Conservation (phyloP, 2,113 vertebrate species). For the Osmerus mordax region DNA sequence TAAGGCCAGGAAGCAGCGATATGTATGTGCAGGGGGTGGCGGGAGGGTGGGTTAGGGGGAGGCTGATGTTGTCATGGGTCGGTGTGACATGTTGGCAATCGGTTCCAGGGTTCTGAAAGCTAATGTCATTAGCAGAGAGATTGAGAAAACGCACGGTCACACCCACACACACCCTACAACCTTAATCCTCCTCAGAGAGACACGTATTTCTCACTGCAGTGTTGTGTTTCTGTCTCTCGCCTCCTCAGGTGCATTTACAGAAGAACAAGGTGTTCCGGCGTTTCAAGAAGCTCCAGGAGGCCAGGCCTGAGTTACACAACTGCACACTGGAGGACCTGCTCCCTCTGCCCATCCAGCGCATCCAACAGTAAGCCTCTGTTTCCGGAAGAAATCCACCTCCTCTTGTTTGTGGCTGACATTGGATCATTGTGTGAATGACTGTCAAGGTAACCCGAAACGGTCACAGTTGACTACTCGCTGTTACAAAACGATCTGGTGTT, state of each 20-base stretch:
- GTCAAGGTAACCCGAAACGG: neutral
- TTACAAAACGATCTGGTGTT: neutral
- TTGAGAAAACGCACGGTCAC: neutral
- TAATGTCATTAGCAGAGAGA: slow-evolving; percentile 13
- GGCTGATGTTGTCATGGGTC: neutral
- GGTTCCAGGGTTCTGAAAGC: slow-evolving; percentile 7
- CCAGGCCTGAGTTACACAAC: slow-evolving; percentile 80
- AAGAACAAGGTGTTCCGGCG: slow-evolving; percentile 85
- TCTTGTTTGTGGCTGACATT: slow-evolving; percentile 23
- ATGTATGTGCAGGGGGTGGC: neutral
- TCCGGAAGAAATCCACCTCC: slow-evolving; percentile 5
- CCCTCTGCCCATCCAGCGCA: slow-evolving; percentile 78
- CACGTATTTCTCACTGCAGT: neutral
- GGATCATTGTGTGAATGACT: neutral
- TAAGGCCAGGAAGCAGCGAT: slow-evolving; percentile 6
- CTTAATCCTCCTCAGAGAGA: neutral
- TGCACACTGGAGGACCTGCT: slow-evolving; percentile 83
- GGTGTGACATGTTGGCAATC: slow-evolving; percentile 15
- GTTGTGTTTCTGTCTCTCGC: neutral
- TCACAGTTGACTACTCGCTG: neutral
- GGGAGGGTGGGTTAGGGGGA: neutral
- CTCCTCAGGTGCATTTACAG: slow-evolving; percentile 76
- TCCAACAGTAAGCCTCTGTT: slow-evolving; percentile 78
- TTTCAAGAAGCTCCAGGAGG: slow-evolving; percentile 88
- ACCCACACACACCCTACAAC: neutral